Evolutionary conservation across 2,797 vertebrate genomes (phyloP), one percentile per base, ranked within the genome.

Genomic region (Eremophila alpestris): DNA sequence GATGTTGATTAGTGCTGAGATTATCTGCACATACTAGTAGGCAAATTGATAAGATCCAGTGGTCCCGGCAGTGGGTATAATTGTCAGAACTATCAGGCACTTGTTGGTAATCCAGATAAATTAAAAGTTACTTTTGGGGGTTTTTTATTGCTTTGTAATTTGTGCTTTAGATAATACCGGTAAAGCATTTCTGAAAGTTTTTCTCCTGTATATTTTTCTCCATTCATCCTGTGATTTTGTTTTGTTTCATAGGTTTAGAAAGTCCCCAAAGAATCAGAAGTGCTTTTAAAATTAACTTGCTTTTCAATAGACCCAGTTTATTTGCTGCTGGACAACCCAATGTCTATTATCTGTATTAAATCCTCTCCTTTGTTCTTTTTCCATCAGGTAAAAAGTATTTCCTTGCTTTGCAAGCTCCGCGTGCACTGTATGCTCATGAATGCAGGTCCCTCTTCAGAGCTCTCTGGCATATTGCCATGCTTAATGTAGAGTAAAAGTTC

Each of bases 41-140:
- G 77, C 64, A 88, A 16, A 54, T 95, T 91, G 45, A 29, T 95
- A 88, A 96, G 10, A 90, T 92, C 22, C 11, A 8, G 65, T 51
- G 43, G 49, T 74, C n/a, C 26, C 14, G 38, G 27, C 32, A 58
- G 13, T 11, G 27, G 17, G 16, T 89, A 36, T 60, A 70, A 68
- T 64, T 73, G 32, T 40, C 18, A 84, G 67, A 79, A 77, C 19
- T 62, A 65, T 55, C 49, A 65, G 46, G 48, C 46, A 87, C 8
- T 67, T 77, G 11, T 70, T 68, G 32, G 32, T 79, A 87, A 58
- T 71, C 49, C 45, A 58, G 40, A 68, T 95, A 69, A 91, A 90
- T 87, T 40, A 90, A 91, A 76, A 93, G 27, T 41, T 79, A 30
- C 20, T 10, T 43, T 21, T 13, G 55, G 26, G 17, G 3, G 9